Conservation (phyloP, 2,113 vertebrate genomes). For the Danionella cerebrum region DNA sequence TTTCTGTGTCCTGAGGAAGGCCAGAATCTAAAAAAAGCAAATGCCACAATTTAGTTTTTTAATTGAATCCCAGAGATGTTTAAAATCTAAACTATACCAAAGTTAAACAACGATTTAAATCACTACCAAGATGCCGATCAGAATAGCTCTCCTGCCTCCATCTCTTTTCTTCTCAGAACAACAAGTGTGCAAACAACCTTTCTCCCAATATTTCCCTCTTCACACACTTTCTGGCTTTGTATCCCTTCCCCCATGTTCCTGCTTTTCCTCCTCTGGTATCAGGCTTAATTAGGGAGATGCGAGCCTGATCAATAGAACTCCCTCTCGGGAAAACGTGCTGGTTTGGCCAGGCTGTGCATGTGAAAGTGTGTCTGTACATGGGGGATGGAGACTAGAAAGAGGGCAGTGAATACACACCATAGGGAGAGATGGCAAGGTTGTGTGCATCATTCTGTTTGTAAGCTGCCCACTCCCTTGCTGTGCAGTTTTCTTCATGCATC, state of each 20-base stretch:
- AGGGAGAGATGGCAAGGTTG: background rate
- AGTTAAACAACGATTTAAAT: too few species aligned
- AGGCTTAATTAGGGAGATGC: constrained; percentile 59
- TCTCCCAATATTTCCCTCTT: background rate
- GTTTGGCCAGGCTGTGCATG: constrained; percentile 20
- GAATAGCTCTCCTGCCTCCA: background rate
- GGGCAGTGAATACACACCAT: background rate
- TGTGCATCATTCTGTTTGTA: background rate
- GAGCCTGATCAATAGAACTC: constrained; percentile 56
- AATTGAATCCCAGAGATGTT: constrained; percentile 58
- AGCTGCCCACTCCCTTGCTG: constrained; percentile 12
- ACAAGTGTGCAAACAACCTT: constrained; percentile 1
- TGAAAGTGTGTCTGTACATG: constrained; percentile 1
- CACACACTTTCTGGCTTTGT: background rate
- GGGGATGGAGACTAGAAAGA: background rate
- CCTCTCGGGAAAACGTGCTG: constrained; percentile 40
- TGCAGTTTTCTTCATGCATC: constrained; percentile 2
- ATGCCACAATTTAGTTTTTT: constrained; percentile 60
- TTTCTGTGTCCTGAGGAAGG: background rate
- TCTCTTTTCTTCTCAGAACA: constrained; percentile 1
- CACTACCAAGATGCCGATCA: too few species aligned
- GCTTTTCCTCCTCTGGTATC: constrained; percentile 17
- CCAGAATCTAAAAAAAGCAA: constrained; percentile 31
- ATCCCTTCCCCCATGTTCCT: background rate
- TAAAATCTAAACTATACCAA: constrained; percentile 46